These are phyloP conservation scores for Acrossocheilus fasciatus DNA, from an alignment of 2,797 vertebrate genomes.

Conservation along the genomic window DNA sequence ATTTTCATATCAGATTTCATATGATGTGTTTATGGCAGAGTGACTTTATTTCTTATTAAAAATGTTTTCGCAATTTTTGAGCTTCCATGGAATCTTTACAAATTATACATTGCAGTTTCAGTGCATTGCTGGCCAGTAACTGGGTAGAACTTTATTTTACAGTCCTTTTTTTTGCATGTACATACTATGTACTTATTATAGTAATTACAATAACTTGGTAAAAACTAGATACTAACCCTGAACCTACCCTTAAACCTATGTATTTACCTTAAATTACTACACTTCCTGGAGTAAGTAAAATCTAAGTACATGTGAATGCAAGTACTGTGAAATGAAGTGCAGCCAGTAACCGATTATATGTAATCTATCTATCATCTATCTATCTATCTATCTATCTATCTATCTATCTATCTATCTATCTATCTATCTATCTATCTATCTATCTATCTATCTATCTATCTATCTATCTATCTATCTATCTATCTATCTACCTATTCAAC, in stretches of 20 bases:
- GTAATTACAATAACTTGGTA: neutral
- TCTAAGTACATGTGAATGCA: too few relatives aligned
- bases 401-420: too few relatives aligned
- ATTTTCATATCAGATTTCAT: too few relatives aligned
- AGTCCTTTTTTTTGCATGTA: neutral
- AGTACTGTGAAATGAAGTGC: too few relatives aligned
- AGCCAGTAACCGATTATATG: too few relatives aligned
- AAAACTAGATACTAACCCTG: neutral
- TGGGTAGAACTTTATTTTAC: neutral
- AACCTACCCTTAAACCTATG: neutral
- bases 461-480: too few relatives aligned
- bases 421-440: too few relatives aligned
- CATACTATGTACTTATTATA: neutral
- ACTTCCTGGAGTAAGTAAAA: too few relatives aligned
- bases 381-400: too few relatives aligned
- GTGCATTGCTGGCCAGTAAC: neutral
- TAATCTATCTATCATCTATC: too few relatives aligned
- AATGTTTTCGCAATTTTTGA: neutral
- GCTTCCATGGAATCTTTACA: neutral
- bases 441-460: too few relatives aligned
- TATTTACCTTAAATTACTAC: neutral
- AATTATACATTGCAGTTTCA: neutral
- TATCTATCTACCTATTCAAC: too few relatives aligned
- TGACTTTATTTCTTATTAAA: neutral
- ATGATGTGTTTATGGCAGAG: neutral